These are phyloP conservation scores for Sinocyclocheilus rhinocerous DNA, from an alignment of 2,113 vertebrate genomes.

Conservation along the genomic window DNA sequence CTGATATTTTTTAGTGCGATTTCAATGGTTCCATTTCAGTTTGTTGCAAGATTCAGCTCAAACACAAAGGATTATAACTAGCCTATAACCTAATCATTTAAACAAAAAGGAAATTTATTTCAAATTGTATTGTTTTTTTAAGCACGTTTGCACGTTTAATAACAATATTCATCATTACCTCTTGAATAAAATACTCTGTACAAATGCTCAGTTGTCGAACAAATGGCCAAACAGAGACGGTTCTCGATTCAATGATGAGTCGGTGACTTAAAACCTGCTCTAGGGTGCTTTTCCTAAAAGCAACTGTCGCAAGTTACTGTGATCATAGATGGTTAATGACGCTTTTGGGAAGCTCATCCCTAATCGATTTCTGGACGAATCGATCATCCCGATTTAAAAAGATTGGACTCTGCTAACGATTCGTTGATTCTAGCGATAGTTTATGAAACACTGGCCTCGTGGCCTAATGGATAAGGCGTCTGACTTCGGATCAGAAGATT, in stretches of 20 bases:
- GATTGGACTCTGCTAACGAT: background rate
- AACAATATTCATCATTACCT: background rate
- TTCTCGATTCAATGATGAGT: background rate
- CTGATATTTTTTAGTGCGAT: no score
- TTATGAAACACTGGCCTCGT: rapidly evolving
- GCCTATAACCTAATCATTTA: background rate
- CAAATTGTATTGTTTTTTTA: no score
- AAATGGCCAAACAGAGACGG: no score
- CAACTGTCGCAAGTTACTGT: background rate
- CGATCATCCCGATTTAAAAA: background rate
- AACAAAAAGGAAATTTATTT: background rate
- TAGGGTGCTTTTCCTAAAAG: no score
- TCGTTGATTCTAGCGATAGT: no score
- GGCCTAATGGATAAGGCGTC: background rate
- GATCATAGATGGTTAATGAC: background rate
- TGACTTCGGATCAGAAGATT: constrained; percentile 9
- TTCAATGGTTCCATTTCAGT: no score
- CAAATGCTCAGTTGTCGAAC: background rate
- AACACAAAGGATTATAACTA: background rate
- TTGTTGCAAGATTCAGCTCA: no score
- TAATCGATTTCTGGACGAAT: background rate
- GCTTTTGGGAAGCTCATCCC: background rate
- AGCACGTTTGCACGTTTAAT: background rate
- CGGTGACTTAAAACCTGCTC: background rate
- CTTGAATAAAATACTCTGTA: background rate